Evolutionary conservation across 2,888 invertebrate genomes (phyloP).

Genomic region (Strigamia crassipes): DNA sequence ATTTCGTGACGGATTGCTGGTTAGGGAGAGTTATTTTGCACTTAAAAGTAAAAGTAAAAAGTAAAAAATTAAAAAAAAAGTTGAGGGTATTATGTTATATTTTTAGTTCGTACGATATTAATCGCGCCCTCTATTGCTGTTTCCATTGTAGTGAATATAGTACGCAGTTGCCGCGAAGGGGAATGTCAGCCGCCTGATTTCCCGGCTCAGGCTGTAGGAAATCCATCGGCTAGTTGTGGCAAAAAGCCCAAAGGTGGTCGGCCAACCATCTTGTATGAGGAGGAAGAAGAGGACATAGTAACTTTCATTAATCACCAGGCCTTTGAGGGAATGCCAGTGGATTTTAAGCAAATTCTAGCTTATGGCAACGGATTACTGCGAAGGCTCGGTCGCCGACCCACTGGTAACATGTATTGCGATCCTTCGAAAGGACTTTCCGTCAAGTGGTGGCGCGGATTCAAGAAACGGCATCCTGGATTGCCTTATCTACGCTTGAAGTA

Average conservation of each 20-base stretch:
- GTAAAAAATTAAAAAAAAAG: neutral
- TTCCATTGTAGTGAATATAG: conserved; percentile 51
- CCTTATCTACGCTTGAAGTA: conserved; percentile 50
- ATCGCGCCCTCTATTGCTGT: conserved; percentile 46
- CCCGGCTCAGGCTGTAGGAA: conserved; percentile 39
- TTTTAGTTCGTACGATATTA: conserved; percentile 30
- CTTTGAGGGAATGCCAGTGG: conserved; percentile 50
- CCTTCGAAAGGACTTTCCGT: conserved; percentile 50
- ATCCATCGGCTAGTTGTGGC: conserved; percentile 46
- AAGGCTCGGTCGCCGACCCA: conserved; percentile 50
- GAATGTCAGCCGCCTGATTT: conserved; percentile 41
- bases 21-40: neutral
- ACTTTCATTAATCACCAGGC: conserved; percentile 49
- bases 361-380: conserved; percentile 50
- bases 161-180: conserved; percentile 46
- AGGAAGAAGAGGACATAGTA: conserved; percentile 51
- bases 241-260: conserved; percentile 51
- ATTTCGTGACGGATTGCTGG: neutral
- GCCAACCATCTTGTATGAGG: conserved; percentile 51
- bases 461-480: conserved; percentile 51
- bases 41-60: neutral
- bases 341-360: conserved; percentile 50
- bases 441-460: conserved; percentile 51
- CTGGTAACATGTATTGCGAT: conserved; percentile 51
- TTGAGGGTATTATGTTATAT: neutral